A percentile compares a stretch with the other conserved stretches of the same genome.
Evolutionary conservation across 2,113 vertebrate genomes (phyloP).

Genomic region (Chaenogobius annularis): DNA sequence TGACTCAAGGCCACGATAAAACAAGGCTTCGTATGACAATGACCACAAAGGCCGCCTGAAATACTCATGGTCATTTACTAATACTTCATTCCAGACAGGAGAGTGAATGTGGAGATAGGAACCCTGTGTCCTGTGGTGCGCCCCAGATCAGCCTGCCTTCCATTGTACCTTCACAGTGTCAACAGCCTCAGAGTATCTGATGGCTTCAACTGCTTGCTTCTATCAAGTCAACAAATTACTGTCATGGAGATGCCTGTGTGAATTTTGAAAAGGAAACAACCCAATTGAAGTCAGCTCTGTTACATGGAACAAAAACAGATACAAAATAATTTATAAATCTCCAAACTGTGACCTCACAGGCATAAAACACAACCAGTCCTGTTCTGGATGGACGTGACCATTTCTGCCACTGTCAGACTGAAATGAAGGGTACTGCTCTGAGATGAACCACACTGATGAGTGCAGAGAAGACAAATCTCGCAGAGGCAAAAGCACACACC

Average conservation of each 20-base stretch:
- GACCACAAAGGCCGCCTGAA: neutral
- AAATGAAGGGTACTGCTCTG: neutral
- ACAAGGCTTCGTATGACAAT: conserved; percentile 9
- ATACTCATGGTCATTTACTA: conserved; percentile 2
- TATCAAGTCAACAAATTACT: neutral
- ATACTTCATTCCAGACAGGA: conserved; percentile 2
- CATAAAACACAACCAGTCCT: neutral
- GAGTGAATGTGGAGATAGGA: neutral
- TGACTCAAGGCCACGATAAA: conserved; percentile 5
- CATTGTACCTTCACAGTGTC: conserved; percentile 1
- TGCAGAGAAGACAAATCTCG: conserved; percentile 2
- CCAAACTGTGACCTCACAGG: neutral
- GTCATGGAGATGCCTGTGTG: neutral
- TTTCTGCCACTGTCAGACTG: neutral
- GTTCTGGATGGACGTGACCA: neutral
- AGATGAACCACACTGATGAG: neutral
- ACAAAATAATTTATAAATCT: neutral
- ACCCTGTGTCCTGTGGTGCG: neutral
- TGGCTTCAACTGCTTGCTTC: conserved; percentile 3
- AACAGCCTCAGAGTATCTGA: conserved; percentile 5
- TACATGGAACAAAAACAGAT: neutral
- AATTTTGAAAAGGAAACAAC: neutral
- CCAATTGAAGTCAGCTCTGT: neutral
- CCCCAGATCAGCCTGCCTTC: neutral
- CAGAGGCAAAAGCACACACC: neutral